phyloP scores from a whole-genome alignment of 2,113 vertebrate genomes.

The Macrotis lagotis region DNA sequence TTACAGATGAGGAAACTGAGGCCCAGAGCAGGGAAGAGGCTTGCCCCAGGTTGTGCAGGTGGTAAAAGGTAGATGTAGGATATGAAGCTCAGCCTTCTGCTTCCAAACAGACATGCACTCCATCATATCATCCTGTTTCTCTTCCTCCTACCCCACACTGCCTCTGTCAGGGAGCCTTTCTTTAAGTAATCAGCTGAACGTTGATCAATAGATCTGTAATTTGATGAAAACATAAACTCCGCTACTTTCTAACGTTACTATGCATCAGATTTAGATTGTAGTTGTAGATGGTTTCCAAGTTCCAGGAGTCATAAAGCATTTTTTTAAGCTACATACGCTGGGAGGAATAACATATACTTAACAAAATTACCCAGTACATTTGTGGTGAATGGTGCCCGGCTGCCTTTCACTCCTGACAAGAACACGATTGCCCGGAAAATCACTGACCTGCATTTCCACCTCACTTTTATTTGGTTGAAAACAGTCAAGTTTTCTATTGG shows the following conservation, averaged over 20 bases:
- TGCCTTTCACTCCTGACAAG: slow-evolving; percentile 83
- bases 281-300: slow-evolving; percentile 54
- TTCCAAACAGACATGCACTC: neutral
- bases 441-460: slow-evolving; percentile 76
- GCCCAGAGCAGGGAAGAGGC: neutral
- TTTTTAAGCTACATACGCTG: slow-evolving; percentile 79
- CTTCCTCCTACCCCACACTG: neutral
- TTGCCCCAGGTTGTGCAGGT: neutral
- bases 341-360: slow-evolving; percentile 85
- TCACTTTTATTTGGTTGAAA: slow-evolving; percentile 85
- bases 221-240: slow-evolving; percentile 41
- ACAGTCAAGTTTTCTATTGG: slow-evolving; percentile 81
- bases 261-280: slow-evolving; percentile 63
- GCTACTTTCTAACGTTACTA: slow-evolving; percentile 59
- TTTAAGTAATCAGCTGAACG: slow-evolving; percentile 29
- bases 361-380: slow-evolving; percentile 86
- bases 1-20: slow-evolving; percentile 17
- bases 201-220: slow-evolving; percentile 1
- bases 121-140: neutral
- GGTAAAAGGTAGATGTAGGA: neutral
- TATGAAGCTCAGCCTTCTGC: slow-evolving; percentile 9
- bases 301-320: slow-evolving; percentile 62
- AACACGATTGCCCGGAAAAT: slow-evolving; percentile 84
- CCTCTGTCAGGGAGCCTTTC: slow-evolving; percentile 31
- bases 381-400: slow-evolving; percentile 80